Conservation (phyloP, 2,113 vertebrate genomes). For the Paramisgurnus dabryanus region DNA sequence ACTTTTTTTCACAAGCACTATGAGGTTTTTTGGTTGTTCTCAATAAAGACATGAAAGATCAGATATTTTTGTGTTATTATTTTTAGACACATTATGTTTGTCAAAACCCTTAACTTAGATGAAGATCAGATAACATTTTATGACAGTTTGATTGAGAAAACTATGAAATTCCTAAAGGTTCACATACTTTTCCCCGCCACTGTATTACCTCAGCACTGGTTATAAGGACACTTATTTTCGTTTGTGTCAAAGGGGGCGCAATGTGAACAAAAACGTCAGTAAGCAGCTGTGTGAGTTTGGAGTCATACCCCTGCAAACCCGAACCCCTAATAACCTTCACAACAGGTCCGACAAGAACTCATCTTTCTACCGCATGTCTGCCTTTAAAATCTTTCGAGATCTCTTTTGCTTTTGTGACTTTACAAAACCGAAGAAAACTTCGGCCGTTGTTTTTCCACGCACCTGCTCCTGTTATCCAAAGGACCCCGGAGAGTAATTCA, state of each 20-base stretch:
- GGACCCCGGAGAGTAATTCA: background rate
- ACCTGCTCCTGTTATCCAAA: background rate
- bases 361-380: background rate
- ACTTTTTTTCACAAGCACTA: no score
- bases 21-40: no score
- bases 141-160: no score
- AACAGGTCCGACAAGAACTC: background rate
- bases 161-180: no score
- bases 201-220: no score
- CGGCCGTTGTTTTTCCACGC: background rate
- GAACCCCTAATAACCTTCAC: background rate
- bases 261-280: background rate
- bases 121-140: no score
- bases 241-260: slow-evolving; percentile 30
- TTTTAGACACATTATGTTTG: no score
- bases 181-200: no score
- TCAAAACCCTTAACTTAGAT: no score
- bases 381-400: background rate
- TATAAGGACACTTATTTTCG: background rate
- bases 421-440: slow-evolving; percentile 8
- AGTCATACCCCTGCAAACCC: background rate
- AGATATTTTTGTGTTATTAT: no score
- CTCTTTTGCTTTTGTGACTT: slow-evolving; percentile 11
- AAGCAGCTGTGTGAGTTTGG: background rate
- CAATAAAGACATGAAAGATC: no score